A percentile compares a stretch with the other conserved stretches of the same genome.
phyloP scores from a whole-genome alignment of 2,797 vertebrate species.

The Rhinogobio ventralis region DNA sequence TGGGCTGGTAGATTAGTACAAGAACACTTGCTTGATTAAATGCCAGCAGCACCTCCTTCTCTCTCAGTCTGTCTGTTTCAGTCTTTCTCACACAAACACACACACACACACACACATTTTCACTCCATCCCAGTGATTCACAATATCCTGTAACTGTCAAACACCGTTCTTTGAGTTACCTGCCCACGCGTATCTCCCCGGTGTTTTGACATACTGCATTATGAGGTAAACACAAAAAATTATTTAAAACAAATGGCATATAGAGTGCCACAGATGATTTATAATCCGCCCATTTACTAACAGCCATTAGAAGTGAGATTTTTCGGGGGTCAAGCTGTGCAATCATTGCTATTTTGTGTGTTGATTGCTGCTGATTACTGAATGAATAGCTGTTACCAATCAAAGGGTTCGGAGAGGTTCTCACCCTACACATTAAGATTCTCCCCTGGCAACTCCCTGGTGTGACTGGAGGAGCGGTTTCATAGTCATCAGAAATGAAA shows the following conservation, averaged over 20 bases:
- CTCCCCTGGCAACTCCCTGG: slow-evolving; percentile 19
- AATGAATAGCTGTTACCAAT: slow-evolving; percentile 63
- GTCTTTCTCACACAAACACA: slow-evolving; percentile 10
- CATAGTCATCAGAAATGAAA: slow-evolving; percentile 30
- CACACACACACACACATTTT: slow-evolving; percentile 25
- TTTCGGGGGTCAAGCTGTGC: slow-evolving; percentile 56
- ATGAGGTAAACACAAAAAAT: slow-evolving; percentile 14
- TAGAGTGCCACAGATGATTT: not conserved
- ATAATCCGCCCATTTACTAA: slow-evolving; percentile 13
- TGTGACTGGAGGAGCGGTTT: slow-evolving; percentile 36
- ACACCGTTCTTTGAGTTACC: slow-evolving; percentile 32
- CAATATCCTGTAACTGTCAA: slow-evolving; percentile 41
- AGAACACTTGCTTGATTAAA: slow-evolving; percentile 57
- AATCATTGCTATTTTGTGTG: slow-evolving; percentile 58
- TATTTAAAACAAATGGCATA: not conserved
- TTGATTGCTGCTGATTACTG: slow-evolving; percentile 67
- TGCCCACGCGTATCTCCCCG: slow-evolving; percentile 21
- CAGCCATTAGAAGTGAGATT: slow-evolving; percentile 4
- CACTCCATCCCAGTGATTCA: slow-evolving; percentile 35
- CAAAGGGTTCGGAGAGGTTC: slow-evolving; percentile 52
- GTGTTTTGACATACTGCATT: slow-evolving; percentile 14
- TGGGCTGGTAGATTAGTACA: slow-evolving; percentile 52
- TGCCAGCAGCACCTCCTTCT: slow-evolving; percentile 42
- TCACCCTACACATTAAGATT: slow-evolving; percentile 39
- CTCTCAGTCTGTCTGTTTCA: slow-evolving; percentile 24